Base-by-base conservation (phyloP, 2,888 invertebrate genomes). In the Cantharis flavilabris region DNA sequence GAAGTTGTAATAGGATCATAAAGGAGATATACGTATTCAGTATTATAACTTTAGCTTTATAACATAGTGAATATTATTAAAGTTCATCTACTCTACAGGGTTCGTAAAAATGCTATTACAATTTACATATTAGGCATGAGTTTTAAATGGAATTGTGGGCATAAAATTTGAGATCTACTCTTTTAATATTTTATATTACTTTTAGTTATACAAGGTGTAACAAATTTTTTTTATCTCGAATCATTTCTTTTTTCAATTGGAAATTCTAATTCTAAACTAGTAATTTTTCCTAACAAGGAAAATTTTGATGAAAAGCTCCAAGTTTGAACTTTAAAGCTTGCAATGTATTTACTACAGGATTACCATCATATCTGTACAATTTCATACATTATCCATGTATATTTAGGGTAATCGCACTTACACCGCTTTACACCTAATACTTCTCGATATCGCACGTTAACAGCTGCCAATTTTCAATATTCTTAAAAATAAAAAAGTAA, bases 1-100 rank as follows among this genome's bases (percentile, higher is more conserved):
- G 78, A 78, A 78, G 78, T 78, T 78, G 76, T 78, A 78, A 78
- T 78, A 73, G 76, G 78, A 78, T 78, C 73, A 78, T 78, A 75
- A 76, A 78, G 78, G 75, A 76, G 73, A 78, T 78, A 73, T 78
- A 73, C 78, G 77, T 77, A 77, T 75, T 75, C 77, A 63, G 77
- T 77, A 77, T 77, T 75, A 69, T 69, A 72, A 76, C 76, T 76
- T 76, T 69, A 26, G 72, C 28, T 69, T 69, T 28, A 30, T 69
- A 69, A 49, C 30, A 65, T 28, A 30, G 72, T 20, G 49, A 72
- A 64, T 72, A 72, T 71, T 71, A 71, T 16, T 70, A 70, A 26
- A 64, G 64, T 71, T 63, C 49, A 23, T 10, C 62, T 33, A 26
- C 65, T 14, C 62, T 33, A 26, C 65, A 13, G 23, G 18, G 62